Evolutionary conservation across 2,113 vertebrate species (phyloP).

Genomic region (Caretta caretta): DNA sequence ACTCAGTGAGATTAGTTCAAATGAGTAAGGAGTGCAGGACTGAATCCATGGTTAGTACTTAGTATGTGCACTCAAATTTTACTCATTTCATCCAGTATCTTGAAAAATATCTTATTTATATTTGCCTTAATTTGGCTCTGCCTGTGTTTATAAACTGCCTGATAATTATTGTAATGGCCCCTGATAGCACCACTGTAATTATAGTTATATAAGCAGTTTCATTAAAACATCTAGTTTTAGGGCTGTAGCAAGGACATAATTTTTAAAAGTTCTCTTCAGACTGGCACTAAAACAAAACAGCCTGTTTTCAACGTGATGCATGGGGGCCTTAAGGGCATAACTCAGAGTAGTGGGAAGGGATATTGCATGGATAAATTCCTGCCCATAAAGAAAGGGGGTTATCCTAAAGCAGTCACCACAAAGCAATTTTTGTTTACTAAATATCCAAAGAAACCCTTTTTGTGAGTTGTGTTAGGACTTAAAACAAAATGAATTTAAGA

Average conservation of each 20-base stretch:
- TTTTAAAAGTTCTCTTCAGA: background rate
- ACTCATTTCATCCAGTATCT: background rate
- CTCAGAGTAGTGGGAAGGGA: background rate
- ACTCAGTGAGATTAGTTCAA: background rate
- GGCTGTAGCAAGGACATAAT: background rate
- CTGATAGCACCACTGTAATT: background rate
- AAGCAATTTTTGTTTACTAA: background rate
- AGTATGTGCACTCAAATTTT: background rate
- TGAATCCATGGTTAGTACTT: background rate
- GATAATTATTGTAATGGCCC: background rate
- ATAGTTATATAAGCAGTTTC: background rate
- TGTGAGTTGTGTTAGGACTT: background rate
- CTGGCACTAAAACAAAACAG: background rate
- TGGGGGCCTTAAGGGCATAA: background rate
- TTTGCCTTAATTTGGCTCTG: background rate
- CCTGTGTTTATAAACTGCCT: background rate
- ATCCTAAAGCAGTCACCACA: background rate
- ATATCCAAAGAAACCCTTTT: background rate
- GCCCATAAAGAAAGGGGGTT: background rate
- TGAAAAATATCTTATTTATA: background rate
- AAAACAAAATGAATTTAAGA: background rate
- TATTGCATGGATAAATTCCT: background rate
- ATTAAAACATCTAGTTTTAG: background rate
- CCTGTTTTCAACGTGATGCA: background rate
- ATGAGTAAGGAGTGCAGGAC: background rate